Evolutionary conservation across 2,797 vertebrate genomes (phyloP), one percentile per base, ranked within the genome.

Genomic region (Bovichtus diacanthus): DNA sequence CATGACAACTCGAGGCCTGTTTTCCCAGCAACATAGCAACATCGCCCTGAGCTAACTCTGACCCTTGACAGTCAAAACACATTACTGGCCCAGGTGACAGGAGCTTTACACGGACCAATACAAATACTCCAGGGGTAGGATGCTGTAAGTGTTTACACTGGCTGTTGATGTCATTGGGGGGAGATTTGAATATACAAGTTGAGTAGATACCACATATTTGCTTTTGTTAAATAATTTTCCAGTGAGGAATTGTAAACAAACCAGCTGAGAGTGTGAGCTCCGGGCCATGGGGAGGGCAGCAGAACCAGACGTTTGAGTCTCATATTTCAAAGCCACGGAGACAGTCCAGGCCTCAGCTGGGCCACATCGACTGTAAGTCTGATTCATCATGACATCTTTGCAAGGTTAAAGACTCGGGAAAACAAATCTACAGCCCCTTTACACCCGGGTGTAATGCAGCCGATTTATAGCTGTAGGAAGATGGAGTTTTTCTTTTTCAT

Each of bases 1-100:
- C 91, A 92, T 90, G 90, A 92, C 92, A 92, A 91, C 93, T 34
- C 79, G 78, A 72, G 58, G 81, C 80, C 78, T 94, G 90, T 94
- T 93, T 86, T 44, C 73, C 60, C 73, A 5, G 86, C 88, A 91
- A 82, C 90, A 76, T 85, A 88, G 88, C 88, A 93, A 91, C 93
- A 86, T 44, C 64, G 73, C 90, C 88, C 86, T 82, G 58, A 87
- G 91, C 87, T 68, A 78, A 79, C 80, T 54, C 82, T 80, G 83
- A 90, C 80, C 78, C 82, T 74, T 87, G 83, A 85, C 80, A 89
- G 87, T 87, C 87, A 83, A 88, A 92, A 91, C 90, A 89, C 58
- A 83, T 87, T 70, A 81, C 70, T 81, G 78, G 85, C 76, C 83
- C 88, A 89, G 87, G 88, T 91, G 84, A 90, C 78, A 69, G 73